A percentile compares a stretch with the other conserved stretches of the same genome.
Evolutionary conservation across 2,888 invertebrate species (phyloP).

Genomic region (Siphonodentalium dalli): DNA sequence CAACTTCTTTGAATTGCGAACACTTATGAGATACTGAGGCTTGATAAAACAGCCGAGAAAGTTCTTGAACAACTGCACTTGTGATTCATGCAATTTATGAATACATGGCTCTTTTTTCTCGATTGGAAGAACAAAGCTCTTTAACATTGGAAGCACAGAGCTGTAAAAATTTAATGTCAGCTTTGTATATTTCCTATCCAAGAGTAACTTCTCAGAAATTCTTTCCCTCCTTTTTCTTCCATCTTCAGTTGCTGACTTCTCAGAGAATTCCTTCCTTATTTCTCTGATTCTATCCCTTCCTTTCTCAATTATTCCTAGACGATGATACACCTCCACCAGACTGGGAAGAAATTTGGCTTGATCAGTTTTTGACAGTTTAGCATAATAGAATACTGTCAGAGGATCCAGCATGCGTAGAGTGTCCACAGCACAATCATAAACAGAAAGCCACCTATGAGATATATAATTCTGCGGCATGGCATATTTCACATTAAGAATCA

Average conservation of each 20-base stretch:
- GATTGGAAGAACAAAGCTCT: constrained; percentile 9
- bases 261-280: constrained; percentile 1
- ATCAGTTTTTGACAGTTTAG: constrained; percentile 4
- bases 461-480: constrained; percentile 29
- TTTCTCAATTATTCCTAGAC: not conserved
- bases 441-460: constrained; percentile 34
- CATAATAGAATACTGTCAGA: constrained; percentile 26
- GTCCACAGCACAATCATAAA: constrained; percentile 26
- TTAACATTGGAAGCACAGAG: constrained; percentile 7
- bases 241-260: constrained; percentile 17
- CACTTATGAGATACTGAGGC: constrained; percentile 17
- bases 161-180: constrained; percentile 9
- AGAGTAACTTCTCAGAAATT: constrained; percentile 17
- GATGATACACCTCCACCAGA: constrained; percentile 14
- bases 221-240: constrained; percentile 18
- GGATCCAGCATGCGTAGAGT: constrained; percentile 28
- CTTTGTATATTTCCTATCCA: constrained; percentile 6
- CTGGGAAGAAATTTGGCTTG: not conserved
- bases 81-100: constrained; percentile 23
- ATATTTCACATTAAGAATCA: constrained; percentile 22
- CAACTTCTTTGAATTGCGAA: constrained; percentile 3
- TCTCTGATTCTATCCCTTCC: constrained; percentile 1
- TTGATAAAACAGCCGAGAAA: constrained; percentile 20
- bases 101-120: constrained; percentile 17
- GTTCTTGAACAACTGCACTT: constrained; percentile 10